Percentiles rank a stretch among this genome's conserved stretches.
Conservation (phyloP, 1,140 invertebrate genomes). For the Microplitis mediator region DNA sequence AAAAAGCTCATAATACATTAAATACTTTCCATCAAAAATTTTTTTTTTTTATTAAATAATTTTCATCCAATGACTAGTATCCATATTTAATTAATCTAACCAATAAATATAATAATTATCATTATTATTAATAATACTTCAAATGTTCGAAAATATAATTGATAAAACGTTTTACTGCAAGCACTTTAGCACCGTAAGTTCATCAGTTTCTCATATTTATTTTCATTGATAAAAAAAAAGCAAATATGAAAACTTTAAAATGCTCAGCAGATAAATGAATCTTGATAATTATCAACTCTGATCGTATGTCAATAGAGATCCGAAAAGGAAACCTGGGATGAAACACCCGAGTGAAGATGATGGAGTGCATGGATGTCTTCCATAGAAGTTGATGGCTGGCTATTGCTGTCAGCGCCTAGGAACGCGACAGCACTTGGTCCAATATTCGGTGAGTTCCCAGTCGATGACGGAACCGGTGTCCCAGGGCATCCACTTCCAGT, state of each 20-base stretch:
- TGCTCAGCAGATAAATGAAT: slow-evolving; percentile 28
- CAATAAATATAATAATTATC: too few species aligned
- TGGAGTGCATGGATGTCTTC: slow-evolving; percentile 60
- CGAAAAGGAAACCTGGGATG: slow-evolving; percentile 60
- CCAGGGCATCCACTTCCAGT: slow-evolving; percentile 47
- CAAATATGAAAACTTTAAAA: background rate
- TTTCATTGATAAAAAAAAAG: too few species aligned
- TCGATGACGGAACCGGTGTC: slow-evolving; percentile 56
- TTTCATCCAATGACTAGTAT: too few species aligned
- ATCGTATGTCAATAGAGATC: slow-evolving; percentile 59
- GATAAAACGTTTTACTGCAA: too few species aligned
- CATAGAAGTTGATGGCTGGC: slow-evolving; percentile 59
- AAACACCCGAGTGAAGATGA: slow-evolving; percentile 58
- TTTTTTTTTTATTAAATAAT: too few species aligned
- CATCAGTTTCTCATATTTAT: too few species aligned
- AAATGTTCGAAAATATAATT: too few species aligned
- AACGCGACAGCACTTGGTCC: slow-evolving; percentile 50
- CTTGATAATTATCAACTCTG: slow-evolving; percentile 43
- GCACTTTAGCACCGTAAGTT: too few species aligned
- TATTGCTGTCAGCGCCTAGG: slow-evolving; percentile 57
- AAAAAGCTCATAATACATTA: too few species aligned
- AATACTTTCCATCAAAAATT: too few species aligned
- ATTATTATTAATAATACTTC: too few species aligned
- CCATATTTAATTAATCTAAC: too few species aligned
- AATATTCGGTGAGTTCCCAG: slow-evolving; percentile 53